Percentiles rank a stretch among this genome's conserved stretches.
These are phyloP conservation scores for Chelonia mydas DNA, from an alignment of 2,797 vertebrate genomes.

Conservation along the genomic window DNA sequence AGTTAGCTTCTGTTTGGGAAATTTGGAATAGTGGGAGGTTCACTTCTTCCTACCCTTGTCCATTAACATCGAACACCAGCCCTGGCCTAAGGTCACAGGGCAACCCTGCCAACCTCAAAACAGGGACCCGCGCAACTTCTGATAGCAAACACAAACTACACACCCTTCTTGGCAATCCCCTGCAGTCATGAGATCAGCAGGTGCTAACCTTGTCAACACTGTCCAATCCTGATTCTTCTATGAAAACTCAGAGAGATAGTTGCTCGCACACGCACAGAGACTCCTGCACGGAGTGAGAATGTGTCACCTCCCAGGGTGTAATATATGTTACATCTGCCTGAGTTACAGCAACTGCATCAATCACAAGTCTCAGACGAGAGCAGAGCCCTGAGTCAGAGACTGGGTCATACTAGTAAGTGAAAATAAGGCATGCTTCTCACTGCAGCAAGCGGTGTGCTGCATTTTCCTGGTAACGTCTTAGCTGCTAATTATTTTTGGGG, in stretches of 20 bases:
- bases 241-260: neutral
- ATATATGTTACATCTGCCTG: neutral
- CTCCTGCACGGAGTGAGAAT: neutral
- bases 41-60: accelerated
- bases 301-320: neutral
- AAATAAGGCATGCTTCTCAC: slow-evolving; percentile 71
- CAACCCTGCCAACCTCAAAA: neutral
- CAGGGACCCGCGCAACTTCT: accelerated
- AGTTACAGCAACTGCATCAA: neutral
- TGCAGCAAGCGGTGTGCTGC: slow-evolving; percentile 69
- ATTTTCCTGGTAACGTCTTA: slow-evolving; percentile 47
- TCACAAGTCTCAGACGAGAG: slow-evolving; percentile 3
- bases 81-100: neutral
- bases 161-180: neutral
- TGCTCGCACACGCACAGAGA: neutral
- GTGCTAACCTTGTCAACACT: neutral
- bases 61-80: neutral
- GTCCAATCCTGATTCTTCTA: neutral
- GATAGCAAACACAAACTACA: neutral
- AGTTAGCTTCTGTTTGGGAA: neutral
- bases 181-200: accelerated
- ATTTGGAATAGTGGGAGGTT: neutral
- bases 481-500: slow-evolving; percentile 74
- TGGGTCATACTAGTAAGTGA: slow-evolving; percentile 49
- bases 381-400: slow-evolving; percentile 43